Conservation (phyloP, 2,888 invertebrate species). For the Microctonus aethiopoides region DNA sequence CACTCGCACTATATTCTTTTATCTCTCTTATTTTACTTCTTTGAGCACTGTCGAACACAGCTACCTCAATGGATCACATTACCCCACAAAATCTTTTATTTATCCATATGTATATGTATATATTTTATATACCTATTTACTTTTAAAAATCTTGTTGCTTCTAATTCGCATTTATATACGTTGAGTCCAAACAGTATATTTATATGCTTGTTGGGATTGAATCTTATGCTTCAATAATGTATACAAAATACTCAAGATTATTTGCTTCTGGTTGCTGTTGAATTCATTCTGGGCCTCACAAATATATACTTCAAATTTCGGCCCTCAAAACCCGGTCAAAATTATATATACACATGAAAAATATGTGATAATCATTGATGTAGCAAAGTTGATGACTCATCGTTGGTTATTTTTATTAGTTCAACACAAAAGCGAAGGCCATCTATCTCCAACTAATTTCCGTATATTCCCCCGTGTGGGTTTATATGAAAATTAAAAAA, state of each 20-base stretch:
- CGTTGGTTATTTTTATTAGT: neutral
- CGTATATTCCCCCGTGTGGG: neutral
- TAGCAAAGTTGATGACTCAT: neutral
- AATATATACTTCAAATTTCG: neutral
- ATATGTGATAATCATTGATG: slow-evolving; percentile 4
- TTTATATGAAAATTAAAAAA: neutral
- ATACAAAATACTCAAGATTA: neutral
- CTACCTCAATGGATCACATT: slow-evolving; percentile 25
- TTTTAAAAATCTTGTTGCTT: neutral
- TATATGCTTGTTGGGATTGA: neutral
- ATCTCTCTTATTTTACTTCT: neutral
- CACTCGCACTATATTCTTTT: neutral
- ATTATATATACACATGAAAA: neutral
- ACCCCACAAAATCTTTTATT: slow-evolving; percentile 21
- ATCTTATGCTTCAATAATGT: neutral
- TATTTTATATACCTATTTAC: neutral
- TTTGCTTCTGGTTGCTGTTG: neutral
- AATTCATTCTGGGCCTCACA: neutral
- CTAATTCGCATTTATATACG: neutral
- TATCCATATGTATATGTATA: slow-evolving; percentile 10
- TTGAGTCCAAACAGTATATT: neutral
- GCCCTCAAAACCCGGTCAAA: neutral
- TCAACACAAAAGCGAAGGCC: neutral
- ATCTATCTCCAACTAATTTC: neutral
- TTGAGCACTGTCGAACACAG: neutral